phyloP scores from a whole-genome alignment of 2,113 vertebrate genomes.

The Campylorhamphus procurvoides region DNA sequence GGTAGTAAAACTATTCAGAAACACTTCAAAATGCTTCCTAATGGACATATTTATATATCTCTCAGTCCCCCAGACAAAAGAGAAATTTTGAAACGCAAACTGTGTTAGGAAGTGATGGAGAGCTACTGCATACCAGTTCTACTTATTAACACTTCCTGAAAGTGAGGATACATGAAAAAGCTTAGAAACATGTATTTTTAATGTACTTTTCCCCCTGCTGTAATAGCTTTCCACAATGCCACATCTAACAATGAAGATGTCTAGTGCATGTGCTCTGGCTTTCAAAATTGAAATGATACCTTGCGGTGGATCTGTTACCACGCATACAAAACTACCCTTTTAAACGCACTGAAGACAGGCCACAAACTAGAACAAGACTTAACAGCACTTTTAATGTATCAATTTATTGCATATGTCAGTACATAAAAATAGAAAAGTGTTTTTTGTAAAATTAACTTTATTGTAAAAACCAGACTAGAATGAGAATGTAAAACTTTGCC shows the following conservation, averaged over 20 bases:
- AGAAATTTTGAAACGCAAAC: neutral
- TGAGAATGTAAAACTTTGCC: constrained; percentile 67
- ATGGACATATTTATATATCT: neutral
- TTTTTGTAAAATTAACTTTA: constrained; percentile 75
- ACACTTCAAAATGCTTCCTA: neutral
- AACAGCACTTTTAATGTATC: constrained; percentile 76
- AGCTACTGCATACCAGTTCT: neutral
- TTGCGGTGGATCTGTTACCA: neutral
- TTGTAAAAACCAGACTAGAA: constrained; percentile 69
- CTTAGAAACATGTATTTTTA: neutral
- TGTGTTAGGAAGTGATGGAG: neutral
- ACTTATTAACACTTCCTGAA: neutral
- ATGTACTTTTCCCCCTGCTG: neutral
- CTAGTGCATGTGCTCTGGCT: neutral
- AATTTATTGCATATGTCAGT: constrained; percentile 93
- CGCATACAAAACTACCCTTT: neutral
- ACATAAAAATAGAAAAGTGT: constrained; percentile 90
- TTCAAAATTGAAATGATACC: neutral
- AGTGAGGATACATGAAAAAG: neutral
- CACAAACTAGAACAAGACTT: constrained; percentile 56
- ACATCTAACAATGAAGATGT: neutral
- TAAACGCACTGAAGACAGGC: neutral
- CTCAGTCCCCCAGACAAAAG: neutral
- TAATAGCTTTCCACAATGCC: neutral
- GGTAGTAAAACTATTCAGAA: neutral